phyloP scores from a whole-genome alignment of 1,140 invertebrate genomes.

The Cherax destructor region DNA sequence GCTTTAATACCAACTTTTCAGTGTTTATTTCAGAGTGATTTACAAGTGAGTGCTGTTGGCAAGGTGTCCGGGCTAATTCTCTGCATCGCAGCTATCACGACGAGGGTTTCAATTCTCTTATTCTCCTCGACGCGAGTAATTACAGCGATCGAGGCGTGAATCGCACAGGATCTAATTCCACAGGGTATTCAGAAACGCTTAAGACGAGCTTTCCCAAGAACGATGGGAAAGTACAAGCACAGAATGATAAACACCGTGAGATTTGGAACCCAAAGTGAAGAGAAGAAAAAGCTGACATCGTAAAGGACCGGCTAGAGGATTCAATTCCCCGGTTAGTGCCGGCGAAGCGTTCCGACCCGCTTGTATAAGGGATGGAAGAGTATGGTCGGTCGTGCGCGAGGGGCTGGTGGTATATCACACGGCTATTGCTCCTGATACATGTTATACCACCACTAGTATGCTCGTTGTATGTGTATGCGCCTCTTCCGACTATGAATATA shows the following conservation, averaged over 20 bases:
- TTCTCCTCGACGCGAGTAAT: constrained; percentile 1
- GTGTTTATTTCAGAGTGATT: constrained; percentile 40
- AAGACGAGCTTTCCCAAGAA: too few species aligned
- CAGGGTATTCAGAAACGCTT: not conserved
- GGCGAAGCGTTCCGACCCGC: not conserved
- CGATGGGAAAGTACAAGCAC: not conserved
- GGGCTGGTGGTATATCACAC: not conserved
- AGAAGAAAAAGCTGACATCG: constrained; percentile 4
- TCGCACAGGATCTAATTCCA: not conserved
- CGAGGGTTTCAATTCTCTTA: not conserved
- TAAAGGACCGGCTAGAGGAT: constrained; percentile 17
- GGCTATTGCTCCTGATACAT: not conserved
- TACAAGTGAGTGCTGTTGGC: constrained; percentile 42
- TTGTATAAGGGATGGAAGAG: not conserved
- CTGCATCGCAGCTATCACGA: not conserved
- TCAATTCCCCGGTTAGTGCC: not conserved
- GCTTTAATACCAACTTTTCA: constrained; percentile 38
- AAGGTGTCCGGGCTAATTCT: constrained; percentile 20
- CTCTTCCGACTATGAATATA: too few species aligned
- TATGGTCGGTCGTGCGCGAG: not conserved
- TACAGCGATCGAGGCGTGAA: not conserved
- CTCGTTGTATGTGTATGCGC: too few species aligned
- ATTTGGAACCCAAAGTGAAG: not conserved
- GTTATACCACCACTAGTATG: not conserved
- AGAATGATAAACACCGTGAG: not conserved